phyloP scores from a whole-genome alignment of 2,888 invertebrate genomes.

The Cephalotes varians region DNA sequence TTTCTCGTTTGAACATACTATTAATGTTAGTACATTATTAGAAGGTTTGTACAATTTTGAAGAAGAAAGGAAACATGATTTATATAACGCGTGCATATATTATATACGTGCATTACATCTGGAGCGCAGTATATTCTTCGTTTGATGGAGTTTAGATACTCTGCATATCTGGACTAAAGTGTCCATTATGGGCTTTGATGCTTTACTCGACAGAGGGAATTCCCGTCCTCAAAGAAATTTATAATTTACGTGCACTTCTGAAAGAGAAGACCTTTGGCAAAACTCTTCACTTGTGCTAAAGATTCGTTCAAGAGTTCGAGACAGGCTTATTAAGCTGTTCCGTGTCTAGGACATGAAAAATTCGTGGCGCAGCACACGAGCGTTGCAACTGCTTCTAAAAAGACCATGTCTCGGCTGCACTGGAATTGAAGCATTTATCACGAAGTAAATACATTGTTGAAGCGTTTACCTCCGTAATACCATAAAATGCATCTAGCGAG shows the following conservation, averaged over 20 bases:
- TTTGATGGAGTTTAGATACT: constrained; percentile 13
- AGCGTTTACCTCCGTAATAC: not conserved
- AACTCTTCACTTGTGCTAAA: not conserved
- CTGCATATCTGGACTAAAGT: constrained; percentile 18
- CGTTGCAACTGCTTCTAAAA: not conserved
- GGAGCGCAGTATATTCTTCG: not conserved
- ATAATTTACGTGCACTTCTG: constrained; percentile 19
- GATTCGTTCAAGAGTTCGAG: not conserved
- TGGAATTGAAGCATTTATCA: constrained; percentile 8
- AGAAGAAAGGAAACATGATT: not conserved
- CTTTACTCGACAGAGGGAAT: not conserved
- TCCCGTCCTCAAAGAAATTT: constrained; percentile 25
- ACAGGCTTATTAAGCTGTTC: constrained; percentile 12
- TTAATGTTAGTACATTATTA: too few species aligned
- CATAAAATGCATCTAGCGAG: not conserved
- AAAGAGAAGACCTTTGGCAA: not conserved
- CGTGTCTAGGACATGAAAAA: constrained; percentile 11
- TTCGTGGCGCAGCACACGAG: not conserved
- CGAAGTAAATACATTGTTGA: constrained; percentile 8
- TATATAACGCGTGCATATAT: not conserved
- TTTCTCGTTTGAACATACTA: not conserved
- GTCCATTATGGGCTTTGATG: constrained; percentile 25
- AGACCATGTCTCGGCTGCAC: not conserved
- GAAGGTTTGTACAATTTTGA: not conserved
- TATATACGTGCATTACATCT: not conserved